phyloP scores from a whole-genome alignment of 2,888 invertebrate species.

The Eupelmus urozonus region DNA sequence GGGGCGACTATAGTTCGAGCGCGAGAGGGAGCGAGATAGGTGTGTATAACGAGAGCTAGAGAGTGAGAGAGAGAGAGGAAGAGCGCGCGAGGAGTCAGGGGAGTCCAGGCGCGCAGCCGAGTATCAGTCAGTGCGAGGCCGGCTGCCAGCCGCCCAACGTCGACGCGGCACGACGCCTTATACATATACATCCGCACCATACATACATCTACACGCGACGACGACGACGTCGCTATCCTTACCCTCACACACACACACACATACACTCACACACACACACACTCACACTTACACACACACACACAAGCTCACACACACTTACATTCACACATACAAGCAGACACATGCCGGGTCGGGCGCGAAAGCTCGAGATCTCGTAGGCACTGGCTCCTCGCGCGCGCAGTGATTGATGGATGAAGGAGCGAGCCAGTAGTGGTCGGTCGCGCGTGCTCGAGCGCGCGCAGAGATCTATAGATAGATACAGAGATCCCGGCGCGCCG shows the following conservation, averaged over 20 bases:
- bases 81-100: neutral
- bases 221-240: too few relatives aligned
- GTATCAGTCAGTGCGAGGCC: conserved; percentile 74
- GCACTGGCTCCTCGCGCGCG: too few relatives aligned
- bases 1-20: too few relatives aligned
- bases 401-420: too few relatives aligned
- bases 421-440: too few relatives aligned
- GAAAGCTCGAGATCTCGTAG: too few relatives aligned
- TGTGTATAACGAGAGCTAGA: neutral
- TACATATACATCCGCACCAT: neutral
- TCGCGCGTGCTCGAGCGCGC: too few relatives aligned
- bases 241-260: neutral
- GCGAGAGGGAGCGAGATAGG: neutral
- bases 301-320: neutral
- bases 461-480: too few relatives aligned
- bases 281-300: neutral
- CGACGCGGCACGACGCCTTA: conserved; percentile 46
- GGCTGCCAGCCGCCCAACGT: conserved; percentile 76
- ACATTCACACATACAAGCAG: conserved; percentile 25
- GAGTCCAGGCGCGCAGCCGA: conserved; percentile 2
- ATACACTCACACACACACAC: neutral
- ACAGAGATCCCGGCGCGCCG: too few relatives aligned
- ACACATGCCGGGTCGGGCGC: neutral
- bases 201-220: neutral
- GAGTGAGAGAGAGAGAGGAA: neutral